A percentile compares a stretch with the other conserved stretches of the same genome.
These are phyloP conservation scores for Rhagium mordax DNA, from an alignment of 2,888 invertebrate genomes.

Conservation along the genomic window DNA sequence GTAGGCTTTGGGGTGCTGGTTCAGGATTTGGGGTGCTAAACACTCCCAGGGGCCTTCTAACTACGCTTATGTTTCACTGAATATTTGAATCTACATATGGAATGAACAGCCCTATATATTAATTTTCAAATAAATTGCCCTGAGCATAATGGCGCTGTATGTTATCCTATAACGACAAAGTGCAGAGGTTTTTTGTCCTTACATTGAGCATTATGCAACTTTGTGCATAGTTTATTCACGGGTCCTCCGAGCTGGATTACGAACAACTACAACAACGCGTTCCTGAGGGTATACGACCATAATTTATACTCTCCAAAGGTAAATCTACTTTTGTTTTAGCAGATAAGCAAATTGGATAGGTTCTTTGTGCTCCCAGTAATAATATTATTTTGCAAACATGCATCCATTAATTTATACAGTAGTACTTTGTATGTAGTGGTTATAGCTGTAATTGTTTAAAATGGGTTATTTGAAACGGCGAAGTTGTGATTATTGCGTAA, in stretches of 20 bases:
- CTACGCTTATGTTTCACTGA: too few species aligned
- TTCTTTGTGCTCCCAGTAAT: not conserved
- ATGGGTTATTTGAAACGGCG: slow-evolving; percentile 5
- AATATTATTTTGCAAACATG: not conserved
- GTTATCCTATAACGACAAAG: too few species aligned
- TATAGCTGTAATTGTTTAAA: slow-evolving; percentile 11
- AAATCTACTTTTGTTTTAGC: not conserved
- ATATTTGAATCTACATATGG: too few species aligned
- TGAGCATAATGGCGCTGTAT: too few species aligned
- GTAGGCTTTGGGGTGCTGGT: too few species aligned
- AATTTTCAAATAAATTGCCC: too few species aligned
- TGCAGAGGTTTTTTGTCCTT: too few species aligned
- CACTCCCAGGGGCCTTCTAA: too few species aligned
- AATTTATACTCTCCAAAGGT: not conserved
- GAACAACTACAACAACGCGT: not conserved
- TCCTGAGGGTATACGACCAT: not conserved
- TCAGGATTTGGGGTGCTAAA: too few species aligned
- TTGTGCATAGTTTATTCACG: not conserved
- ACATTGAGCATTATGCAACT: not conserved
- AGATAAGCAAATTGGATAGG: not conserved
- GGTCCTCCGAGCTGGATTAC: not conserved
- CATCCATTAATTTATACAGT: not conserved
- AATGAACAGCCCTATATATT: too few species aligned
- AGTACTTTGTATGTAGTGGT: not conserved
- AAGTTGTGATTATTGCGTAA: slow-evolving; percentile 11